Percentiles rank a stretch among this genome's conserved stretches.
Conservation (phyloP, 2,888 invertebrate genomes). For the Odontocolon sp. region DNA sequence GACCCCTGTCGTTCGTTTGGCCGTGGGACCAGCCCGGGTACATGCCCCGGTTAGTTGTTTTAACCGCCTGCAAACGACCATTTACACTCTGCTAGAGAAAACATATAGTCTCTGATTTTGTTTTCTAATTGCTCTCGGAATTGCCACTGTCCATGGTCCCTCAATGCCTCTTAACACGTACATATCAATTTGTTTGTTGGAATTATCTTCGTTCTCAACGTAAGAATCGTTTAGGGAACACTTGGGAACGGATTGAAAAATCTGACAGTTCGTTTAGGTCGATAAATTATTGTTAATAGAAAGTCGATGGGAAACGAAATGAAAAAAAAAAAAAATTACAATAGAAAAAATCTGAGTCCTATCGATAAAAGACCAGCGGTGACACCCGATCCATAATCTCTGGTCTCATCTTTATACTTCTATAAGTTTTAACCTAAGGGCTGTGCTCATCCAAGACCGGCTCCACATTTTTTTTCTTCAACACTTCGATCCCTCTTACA, state of each 20-base stretch:
- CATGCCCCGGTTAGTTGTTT: conserved; percentile 61
- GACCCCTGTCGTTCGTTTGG: conserved; percentile 59
- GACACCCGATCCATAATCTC: conserved; percentile 10
- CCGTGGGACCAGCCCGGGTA: conserved; percentile 66
- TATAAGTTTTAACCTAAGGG: conserved; percentile 6
- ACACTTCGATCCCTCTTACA: conserved; percentile 41
- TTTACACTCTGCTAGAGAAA: conserved; percentile 58
- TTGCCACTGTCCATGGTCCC: conserved; percentile 59
- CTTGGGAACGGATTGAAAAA: conserved; percentile 3
- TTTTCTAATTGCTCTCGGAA: conserved; percentile 73
- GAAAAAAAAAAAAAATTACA: neutral
- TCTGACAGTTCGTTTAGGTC: neutral
- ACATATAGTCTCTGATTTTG: conserved; percentile 59
- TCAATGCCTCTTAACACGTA: conserved; percentile 41
- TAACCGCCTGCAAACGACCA: conserved; percentile 56
- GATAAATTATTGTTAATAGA: no score
- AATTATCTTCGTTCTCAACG: conserved; percentile 4
- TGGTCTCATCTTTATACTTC: neutral
- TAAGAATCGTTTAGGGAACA: conserved; percentile 16
- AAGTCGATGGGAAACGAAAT: conserved; percentile 14
- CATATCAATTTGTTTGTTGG: conserved; percentile 9
- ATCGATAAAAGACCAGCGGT: neutral
- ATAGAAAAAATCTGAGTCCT: conserved; percentile 17
- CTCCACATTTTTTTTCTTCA: conserved; percentile 33
- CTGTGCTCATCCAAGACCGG: neutral